phyloP scores from a whole-genome alignment of 2,888 invertebrate species.

The Isoperla grammatica region DNA sequence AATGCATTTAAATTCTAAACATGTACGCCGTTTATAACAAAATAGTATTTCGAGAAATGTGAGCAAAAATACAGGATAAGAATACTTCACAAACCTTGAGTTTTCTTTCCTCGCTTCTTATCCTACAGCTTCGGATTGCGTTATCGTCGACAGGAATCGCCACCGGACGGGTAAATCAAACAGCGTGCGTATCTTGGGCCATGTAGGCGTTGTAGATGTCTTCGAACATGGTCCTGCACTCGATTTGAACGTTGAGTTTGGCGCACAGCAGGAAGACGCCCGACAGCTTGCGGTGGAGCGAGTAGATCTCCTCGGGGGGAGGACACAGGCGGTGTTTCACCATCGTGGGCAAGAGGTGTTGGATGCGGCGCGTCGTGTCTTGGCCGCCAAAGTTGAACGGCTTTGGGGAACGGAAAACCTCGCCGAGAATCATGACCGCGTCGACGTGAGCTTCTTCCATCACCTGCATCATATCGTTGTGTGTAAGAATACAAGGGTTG shows the following conservation, averaged over 20 bases:
- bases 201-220: conserved; percentile 67
- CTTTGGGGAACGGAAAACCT: conserved; percentile 71
- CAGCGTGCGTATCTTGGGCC: too few relatives aligned
- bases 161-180: too few relatives aligned
- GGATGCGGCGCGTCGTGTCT: conserved; percentile 71
- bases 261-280: conserved; percentile 91
- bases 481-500: not conserved
- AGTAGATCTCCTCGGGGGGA: conserved; percentile 98
- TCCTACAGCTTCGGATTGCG: too few relatives aligned
- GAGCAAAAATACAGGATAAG: too few relatives aligned
- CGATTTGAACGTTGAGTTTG: conserved; percentile 73
- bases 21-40: too few relatives aligned
- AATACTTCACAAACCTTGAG: too few relatives aligned
- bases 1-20: too few relatives aligned
- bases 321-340: conserved; percentile 89
- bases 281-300: conserved; percentile 92
- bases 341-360: conserved; percentile 87
- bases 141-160: too few relatives aligned
- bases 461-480: conserved; percentile 42
- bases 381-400: conserved; percentile 87
- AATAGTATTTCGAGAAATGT: too few relatives aligned
- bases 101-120: too few relatives aligned
- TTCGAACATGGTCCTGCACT: conserved; percentile 78
- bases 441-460: conserved; percentile 97
- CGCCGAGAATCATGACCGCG: conserved; percentile 95